A percentile compares a stretch with the other conserved stretches of the same genome.
These are phyloP conservation scores for Aspiorhynchus laticeps DNA, from an alignment of 2,113 vertebrate species.

Conservation along the genomic window DNA sequence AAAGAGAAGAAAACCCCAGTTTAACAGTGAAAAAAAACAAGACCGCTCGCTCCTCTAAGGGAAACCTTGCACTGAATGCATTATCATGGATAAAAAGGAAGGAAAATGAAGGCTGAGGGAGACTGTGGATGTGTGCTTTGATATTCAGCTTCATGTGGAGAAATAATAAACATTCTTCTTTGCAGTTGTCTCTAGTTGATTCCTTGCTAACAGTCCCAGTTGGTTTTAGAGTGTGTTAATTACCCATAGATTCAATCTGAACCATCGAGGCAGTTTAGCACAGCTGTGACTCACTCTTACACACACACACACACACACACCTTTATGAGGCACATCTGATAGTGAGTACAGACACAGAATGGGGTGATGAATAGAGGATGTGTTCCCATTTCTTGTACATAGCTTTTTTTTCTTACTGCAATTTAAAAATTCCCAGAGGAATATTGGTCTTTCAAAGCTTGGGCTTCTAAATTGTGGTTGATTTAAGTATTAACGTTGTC, in stretches of 20 bases:
- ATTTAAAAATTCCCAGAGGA: slow-evolving; percentile 10
- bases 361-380: slow-evolving; percentile 14
- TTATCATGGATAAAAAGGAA: slow-evolving; percentile 31
- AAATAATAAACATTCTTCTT: slow-evolving; percentile 41
- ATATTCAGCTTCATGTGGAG: slow-evolving; percentile 35
- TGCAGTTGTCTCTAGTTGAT: slow-evolving; percentile 19
- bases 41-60: neutral
- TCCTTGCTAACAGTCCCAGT: slow-evolving; percentile 26
- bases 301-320: slow-evolving; percentile 24
- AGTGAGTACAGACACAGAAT: slow-evolving; percentile 26
- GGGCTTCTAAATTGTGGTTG: neutral
- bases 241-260: slow-evolving; percentile 34
- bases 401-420: neutral
- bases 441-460: slow-evolving; percentile 1
- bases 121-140: neutral
- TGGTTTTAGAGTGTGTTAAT: slow-evolving; percentile 37
- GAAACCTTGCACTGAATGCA: neutral
- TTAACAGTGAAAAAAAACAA: slow-evolving; percentile 23
- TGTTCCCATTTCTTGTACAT: slow-evolving; percentile 27
- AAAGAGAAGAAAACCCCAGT: neutral
- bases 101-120: neutral
- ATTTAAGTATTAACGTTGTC: neutral
- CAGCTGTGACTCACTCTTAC: neutral
- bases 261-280: neutral
- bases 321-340: slow-evolving; percentile 17